Evolutionary conservation across 2,797 vertebrate genomes (phyloP).

Genomic region (Neopelma chrysocephalum): DNA sequence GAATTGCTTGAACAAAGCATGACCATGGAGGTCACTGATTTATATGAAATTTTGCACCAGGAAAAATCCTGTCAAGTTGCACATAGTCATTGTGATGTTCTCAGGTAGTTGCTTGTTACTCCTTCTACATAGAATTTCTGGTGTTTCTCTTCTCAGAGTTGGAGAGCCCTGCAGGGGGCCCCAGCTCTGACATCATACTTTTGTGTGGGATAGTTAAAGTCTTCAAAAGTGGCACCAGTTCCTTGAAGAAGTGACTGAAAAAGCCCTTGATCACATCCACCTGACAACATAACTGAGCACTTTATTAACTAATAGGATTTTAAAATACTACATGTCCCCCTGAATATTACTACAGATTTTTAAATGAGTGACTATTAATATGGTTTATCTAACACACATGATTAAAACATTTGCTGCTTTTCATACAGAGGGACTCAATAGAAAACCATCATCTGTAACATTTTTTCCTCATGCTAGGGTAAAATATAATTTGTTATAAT

Average conservation of each 20-base stretch:
- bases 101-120: background rate
- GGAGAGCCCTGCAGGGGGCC: background rate
- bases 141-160: background rate
- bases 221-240: background rate
- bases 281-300: background rate
- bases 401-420: background rate
- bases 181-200: background rate
- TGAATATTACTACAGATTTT: background rate
- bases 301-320: background rate
- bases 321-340: background rate
- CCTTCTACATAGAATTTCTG: background rate
- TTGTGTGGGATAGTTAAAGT: background rate
- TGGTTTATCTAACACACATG: background rate
- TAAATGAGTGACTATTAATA: background rate
- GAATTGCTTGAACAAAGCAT: background rate
- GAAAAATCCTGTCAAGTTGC: background rate
- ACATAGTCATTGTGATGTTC: fast-evolving
- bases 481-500: background rate
- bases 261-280: background rate
- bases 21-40: background rate
- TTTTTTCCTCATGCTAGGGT: background rate
- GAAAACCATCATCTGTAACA: background rate
- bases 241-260: background rate
- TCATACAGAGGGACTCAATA: background rate
- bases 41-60: background rate